A percentile compares a stretch with the other conserved stretches of the same genome.
Conservation (phyloP, 2,113 vertebrate genomes). For the Alethe diademata region DNA sequence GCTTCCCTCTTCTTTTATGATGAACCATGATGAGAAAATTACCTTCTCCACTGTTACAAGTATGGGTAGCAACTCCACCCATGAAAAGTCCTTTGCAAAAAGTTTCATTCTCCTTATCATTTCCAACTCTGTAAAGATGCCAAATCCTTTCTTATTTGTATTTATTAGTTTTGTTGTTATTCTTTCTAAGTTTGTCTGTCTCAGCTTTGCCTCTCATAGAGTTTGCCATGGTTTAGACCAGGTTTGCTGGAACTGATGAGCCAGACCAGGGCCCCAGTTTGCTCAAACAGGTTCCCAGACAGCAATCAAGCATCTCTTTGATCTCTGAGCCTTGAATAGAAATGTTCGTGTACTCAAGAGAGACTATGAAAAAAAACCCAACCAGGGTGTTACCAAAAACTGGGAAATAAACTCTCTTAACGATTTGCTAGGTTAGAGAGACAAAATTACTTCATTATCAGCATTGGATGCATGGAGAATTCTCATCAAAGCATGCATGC, state of each 20-base stretch:
- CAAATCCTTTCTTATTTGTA: neutral
- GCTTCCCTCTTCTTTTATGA: neutral
- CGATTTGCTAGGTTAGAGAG: neutral
- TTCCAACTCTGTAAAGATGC: neutral
- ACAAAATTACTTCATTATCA: neutral
- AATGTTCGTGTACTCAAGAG: neutral
- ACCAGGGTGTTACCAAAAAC: accelerated
- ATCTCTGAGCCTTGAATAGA: neutral
- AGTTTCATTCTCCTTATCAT: neutral
- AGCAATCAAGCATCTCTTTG: neutral
- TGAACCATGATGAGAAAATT: neutral
- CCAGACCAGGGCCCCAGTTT: neutral
- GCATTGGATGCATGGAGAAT: accelerated
- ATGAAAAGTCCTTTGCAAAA: neutral
- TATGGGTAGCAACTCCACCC: neutral
- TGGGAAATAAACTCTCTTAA: neutral
- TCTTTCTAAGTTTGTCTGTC: accelerated
- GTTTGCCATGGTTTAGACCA: neutral
- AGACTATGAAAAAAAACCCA: neutral
- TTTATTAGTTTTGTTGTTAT: neutral
- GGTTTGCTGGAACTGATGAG: neutral
- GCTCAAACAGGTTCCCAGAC: neutral
- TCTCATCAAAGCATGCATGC: neutral
- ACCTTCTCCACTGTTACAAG: neutral
- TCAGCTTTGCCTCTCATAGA: neutral